Conservation (phyloP, 2,888 invertebrate genomes). For the Rhamphomyia laevipes region DNA sequence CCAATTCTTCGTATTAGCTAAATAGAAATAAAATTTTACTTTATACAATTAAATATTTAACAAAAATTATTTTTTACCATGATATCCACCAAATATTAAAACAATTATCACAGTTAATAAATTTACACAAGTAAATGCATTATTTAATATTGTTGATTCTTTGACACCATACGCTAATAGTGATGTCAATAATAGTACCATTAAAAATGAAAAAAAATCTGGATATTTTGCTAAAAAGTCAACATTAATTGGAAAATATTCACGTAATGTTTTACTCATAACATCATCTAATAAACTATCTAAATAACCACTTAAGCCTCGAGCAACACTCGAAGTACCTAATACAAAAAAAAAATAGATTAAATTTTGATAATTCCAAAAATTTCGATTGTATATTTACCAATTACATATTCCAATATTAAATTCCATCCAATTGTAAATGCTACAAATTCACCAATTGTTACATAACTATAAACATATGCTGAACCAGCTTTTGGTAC, state of each 20-base stretch:
- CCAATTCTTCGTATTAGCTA: constrained; percentile 75
- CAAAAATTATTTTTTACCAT: constrained; percentile 47
- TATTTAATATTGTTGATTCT: constrained; percentile 79
- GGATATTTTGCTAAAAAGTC: constrained; percentile 53
- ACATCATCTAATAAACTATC: constrained; percentile 50
- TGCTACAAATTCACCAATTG: constrained; percentile 67
- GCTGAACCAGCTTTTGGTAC: constrained; percentile 76
- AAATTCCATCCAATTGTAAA: constrained; percentile 78
- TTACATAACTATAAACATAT: constrained; percentile 75
- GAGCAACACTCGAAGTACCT: constrained; percentile 67
- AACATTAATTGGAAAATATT: constrained; percentile 47
- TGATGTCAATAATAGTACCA: constrained; percentile 49
- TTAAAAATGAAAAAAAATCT: constrained; percentile 55
- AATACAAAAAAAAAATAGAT: too few species aligned
- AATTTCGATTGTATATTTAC: constrained; percentile 27
- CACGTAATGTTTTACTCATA: constrained; percentile 44
- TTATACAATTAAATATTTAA: constrained; percentile 1
- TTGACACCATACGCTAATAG: constrained; percentile 61
- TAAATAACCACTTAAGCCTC: constrained; percentile 60
- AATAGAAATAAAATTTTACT: constrained; percentile 15
- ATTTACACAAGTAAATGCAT: constrained; percentile 81
- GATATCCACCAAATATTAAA: constrained; percentile 69
- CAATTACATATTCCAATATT: constrained; percentile 66
- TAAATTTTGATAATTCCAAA: not conserved
- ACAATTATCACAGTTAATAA: constrained; percentile 70